Evolutionary conservation across 1,140 invertebrate genomes (phyloP), one percentile per base, ranked within the genome.

Genomic region (Orchesella cincta): DNA sequence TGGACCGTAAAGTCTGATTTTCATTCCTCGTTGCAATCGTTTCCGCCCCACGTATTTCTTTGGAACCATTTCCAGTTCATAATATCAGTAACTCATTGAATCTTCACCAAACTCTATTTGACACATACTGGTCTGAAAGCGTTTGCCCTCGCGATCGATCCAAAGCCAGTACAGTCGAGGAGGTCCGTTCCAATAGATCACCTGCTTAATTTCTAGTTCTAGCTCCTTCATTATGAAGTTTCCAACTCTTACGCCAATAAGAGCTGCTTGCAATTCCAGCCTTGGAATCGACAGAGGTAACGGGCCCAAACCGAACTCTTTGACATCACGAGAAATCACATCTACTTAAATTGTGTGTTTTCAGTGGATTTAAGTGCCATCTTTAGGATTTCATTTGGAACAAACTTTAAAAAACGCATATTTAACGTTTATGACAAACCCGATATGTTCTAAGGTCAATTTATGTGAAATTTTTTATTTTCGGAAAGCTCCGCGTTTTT

Each of bases 251-350:
- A 79, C 79, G 1, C 82, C 84, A 16, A 86, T 34, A 0, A 85
- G 67, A 1, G 85, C 85, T 12, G 84, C 86, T 72, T 85, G 80
- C 0, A 87, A 80, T 76, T 87, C 85, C 8, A 87, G 76, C 36
- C 84, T 80, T 0, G 86, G 85, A 23, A 87, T 84, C 0, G 84
- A 83, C 29, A 84, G 64, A 0, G 76, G 70, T 74, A 83, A 84
- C 5, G 85, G 86, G 85, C 0, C 83, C 74, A 0, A 85, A 81
- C 72, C 83, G 80, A 20, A 80, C 72, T 79, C n/a, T 85, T 85
- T 1, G 82, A 79, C 20, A 82, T 73, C 18, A 85, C 16, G 34
- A 86, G 0, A 77, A 39, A 2, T 79, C 35, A 20, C n/a, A n/a
- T n/a, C n/a, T n/a, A n/a, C n/a, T n/a, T n/a, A n/a, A n/a, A n/a